Evolutionary conservation across 2,113 vertebrate genomes (phyloP).

Genomic region (Athene noctua): DNA sequence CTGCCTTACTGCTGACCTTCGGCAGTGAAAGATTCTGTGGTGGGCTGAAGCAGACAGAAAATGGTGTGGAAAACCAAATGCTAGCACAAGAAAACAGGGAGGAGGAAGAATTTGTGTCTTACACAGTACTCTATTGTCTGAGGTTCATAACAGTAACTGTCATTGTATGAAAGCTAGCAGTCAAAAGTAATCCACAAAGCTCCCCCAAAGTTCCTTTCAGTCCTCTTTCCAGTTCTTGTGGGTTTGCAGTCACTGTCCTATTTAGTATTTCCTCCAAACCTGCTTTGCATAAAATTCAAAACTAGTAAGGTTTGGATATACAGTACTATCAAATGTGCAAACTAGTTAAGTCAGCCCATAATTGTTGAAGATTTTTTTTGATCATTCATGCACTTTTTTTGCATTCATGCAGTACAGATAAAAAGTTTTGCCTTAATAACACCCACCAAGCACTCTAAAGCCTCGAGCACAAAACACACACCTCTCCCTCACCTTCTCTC

Average conservation of each 20-base stretch:
- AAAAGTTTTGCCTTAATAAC: background rate
- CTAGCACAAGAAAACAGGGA: background rate
- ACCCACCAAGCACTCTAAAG: background rate
- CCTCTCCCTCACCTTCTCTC: background rate
- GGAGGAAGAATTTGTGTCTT: background rate
- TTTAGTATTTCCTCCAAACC: background rate
- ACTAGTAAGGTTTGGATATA: background rate
- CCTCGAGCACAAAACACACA: background rate
- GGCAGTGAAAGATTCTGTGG: background rate
- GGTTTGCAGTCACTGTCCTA: background rate
- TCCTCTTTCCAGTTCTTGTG: background rate
- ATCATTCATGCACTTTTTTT: background rate
- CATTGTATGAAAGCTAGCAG: background rate
- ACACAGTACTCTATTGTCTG: background rate
- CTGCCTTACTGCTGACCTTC: constrained; percentile 14
- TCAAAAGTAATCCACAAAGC: background rate
- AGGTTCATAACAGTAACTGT: background rate
- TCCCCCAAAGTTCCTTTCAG: background rate
- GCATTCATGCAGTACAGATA: background rate
- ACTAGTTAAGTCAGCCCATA: background rate
- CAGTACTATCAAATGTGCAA: background rate
- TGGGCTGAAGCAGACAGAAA: background rate
- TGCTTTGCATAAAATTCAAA: background rate
- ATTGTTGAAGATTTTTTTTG: background rate
- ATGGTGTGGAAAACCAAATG: background rate